Base-by-base conservation (phyloP, 2,888 invertebrate species). In the Cremastinae sp. region DNA sequence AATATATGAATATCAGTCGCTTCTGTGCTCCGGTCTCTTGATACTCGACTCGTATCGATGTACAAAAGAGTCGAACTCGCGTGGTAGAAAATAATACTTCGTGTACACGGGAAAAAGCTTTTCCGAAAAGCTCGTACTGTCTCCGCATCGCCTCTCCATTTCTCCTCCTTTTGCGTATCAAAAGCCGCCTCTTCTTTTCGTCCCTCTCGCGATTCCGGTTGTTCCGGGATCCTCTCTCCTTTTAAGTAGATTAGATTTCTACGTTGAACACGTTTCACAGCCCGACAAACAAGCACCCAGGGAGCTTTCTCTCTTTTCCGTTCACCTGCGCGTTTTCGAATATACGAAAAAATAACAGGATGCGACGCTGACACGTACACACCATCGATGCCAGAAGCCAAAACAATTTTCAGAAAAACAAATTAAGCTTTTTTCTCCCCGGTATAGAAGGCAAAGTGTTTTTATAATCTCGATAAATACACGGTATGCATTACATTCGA, bases 161-260 rank as follows among this genome's bases (percentile, higher is more conserved):
- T n/a, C 28, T 28, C 53, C 28, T 53, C 53, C 12, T 9, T 28
- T 10, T 18, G 28, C 28, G 28, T 38, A 36, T 49, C 36, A 22
- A 61, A 47, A 47, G 34, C 43, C 14, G 51, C 14, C 28, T 59
- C 22, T 12, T 22, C 16, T 53, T 18, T 53, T 53, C 16, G 47
- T 47, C 9, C 14, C 22, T 38, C 43, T 36, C 20, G 10, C 20
- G 8, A 14, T 34, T 36, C 8, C 47, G 22, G 41, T 75, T 45
- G 68, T 41, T 62, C 20, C 28, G 28, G 28, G 2, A 28, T 2
- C 5, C 28, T 28, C 41, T 51, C 61, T 62, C 62, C 61, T 68
- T 75, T 53, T 49, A 75, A 75, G 76, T 73, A 59, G 59, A 76
- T 73, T 73, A 73, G 34, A 53, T 49, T 34, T 47, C 53, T 69